Evolutionary conservation across 2,113 vertebrate species (phyloP).

Genomic region (Forbesichthys papilliferus): DNA sequence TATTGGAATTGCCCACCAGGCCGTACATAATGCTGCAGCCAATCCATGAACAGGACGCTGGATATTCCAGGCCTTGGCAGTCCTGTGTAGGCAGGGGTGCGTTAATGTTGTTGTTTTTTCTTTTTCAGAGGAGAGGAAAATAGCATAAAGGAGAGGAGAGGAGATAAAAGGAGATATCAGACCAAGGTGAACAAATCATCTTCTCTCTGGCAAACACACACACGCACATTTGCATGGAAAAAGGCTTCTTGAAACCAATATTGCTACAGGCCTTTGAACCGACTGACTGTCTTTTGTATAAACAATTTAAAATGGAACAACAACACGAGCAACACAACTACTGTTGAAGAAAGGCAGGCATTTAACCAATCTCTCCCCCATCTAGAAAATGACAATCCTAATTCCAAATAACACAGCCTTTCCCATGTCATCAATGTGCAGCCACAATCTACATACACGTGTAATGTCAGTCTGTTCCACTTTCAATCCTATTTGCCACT

Average conservation of each 20-base stretch:
- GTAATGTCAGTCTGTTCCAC: constrained; percentile 58
- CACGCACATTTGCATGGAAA: constrained; percentile 4
- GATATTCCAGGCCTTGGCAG: constrained; percentile 57
- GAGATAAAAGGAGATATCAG: neutral
- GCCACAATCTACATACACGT: constrained; percentile 52
- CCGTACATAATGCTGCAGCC: constrained; percentile 59
- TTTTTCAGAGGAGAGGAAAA: neutral
- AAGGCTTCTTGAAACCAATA: constrained; percentile 6
- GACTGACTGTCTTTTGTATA: too few species aligned
- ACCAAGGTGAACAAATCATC: constrained; percentile 29
- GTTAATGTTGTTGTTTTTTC: constrained; percentile 42
- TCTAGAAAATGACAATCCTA: constrained; percentile 39
- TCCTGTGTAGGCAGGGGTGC: constrained; percentile 40
- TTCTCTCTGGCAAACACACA: constrained; percentile 15
- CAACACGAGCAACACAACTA: neutral
- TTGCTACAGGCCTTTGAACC: neutral
- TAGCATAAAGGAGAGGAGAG: neutral
- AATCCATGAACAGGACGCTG: constrained; percentile 78
- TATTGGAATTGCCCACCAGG: constrained; percentile 77
- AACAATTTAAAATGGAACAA: neutral
- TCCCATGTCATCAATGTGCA: constrained; percentile 43
- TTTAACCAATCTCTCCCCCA: constrained; percentile 1
- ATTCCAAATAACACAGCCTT: constrained; percentile 46
- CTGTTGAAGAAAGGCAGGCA: neutral
- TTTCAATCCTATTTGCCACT: constrained; percentile 69